These are phyloP conservation scores for Unio pictorum DNA, from an alignment of 2,888 invertebrate genomes.

Conservation along the genomic window DNA sequence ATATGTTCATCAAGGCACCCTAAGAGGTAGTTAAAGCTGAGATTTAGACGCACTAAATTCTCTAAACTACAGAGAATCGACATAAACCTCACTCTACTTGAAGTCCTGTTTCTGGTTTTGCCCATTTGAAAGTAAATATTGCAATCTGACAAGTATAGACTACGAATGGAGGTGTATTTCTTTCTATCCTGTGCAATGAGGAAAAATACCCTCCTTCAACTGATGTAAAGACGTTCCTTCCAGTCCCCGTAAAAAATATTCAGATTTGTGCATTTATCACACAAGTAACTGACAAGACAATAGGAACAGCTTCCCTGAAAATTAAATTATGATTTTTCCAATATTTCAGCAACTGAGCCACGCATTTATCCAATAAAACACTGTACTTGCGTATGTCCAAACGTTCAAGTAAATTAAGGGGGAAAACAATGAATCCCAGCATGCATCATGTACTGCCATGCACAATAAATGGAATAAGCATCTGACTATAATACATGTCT, in stretches of 20 bases:
- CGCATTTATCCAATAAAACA: too few relatives aligned
- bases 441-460: too few relatives aligned
- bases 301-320: neutral
- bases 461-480: too few relatives aligned
- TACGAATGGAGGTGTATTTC: slow-evolving; percentile 41
- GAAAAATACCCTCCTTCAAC: slow-evolving; percentile 56
- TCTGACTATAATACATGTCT: too few relatives aligned
- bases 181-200: slow-evolving; percentile 48
- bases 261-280: too few relatives aligned
- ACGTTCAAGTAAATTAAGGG: too few relatives aligned
- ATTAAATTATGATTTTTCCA: neutral
- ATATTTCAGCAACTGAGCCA: neutral
- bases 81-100: slow-evolving; percentile 32
- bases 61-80: slow-evolving; percentile 28
- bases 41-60: slow-evolving; percentile 46
- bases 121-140: slow-evolving; percentile 60
- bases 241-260: slow-evolving; percentile 33
- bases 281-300: neutral
- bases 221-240: slow-evolving; percentile 59
- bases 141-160: slow-evolving; percentile 57
- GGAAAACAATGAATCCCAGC: too few relatives aligned
- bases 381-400: too few relatives aligned
- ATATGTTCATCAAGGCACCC: slow-evolving; percentile 59
- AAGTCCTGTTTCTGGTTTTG: slow-evolving; percentile 51
- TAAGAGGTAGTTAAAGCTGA: slow-evolving; percentile 55